Conservation (phyloP, 1,140 invertebrate genomes). For the Dreissena polymorpha region DNA sequence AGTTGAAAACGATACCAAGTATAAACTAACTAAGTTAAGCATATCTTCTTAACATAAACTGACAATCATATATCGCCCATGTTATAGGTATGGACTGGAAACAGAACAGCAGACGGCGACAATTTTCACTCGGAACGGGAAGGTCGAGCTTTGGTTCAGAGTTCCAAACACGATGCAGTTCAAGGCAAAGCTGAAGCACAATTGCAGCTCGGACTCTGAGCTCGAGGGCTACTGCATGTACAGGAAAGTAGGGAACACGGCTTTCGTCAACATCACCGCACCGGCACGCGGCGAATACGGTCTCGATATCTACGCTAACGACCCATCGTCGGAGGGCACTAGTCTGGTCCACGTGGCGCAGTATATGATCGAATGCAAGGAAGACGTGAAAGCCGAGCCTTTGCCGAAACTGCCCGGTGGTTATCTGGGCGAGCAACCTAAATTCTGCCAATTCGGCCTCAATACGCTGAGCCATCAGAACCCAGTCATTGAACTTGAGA, state of each 20-base stretch:
- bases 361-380: conserved; percentile 77
- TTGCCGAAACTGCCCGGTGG: conserved; percentile 77
- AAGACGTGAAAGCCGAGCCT: conserved; percentile 72
- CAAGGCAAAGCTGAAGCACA: conserved; percentile 78
- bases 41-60: too few relatives aligned
- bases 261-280: conserved; percentile 77
- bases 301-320: conserved; percentile 79
- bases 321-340: conserved; percentile 77
- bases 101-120: conserved; percentile 76
- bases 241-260: conserved; percentile 75
- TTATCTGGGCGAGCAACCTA: conserved; percentile 78
- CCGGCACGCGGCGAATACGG: conserved; percentile 78
- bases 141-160: conserved; percentile 73
- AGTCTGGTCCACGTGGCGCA: conserved; percentile 78
- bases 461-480: conserved; percentile 74
- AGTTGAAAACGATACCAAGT: too few relatives aligned
- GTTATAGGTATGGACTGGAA: conserved; percentile 69
- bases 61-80: too few relatives aligned
- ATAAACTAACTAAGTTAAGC: too few relatives aligned
- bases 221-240: conserved; percentile 77
- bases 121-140: conserved; percentile 73
- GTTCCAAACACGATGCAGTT: conserved; percentile 75
- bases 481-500: conserved; percentile 75
- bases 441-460: conserved; percentile 75
- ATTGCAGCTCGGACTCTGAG: conserved; percentile 73